A percentile compares a stretch with the other conserved stretches of the same genome.
Evolutionary conservation across 1,140 invertebrate genomes (phyloP).

Genomic region (Drosophila leontia): DNA sequence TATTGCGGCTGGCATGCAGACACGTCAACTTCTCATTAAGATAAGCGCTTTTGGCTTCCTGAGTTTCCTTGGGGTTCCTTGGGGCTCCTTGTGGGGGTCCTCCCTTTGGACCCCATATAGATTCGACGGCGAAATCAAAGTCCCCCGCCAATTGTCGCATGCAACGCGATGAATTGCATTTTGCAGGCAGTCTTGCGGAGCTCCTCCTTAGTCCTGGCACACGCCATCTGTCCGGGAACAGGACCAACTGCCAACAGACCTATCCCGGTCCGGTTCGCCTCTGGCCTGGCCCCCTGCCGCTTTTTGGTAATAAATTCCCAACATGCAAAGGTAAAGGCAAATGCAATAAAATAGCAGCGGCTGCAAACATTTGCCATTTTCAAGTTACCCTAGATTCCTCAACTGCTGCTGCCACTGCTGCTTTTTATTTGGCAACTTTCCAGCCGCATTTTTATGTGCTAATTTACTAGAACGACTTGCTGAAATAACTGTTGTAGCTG

Average conservation of each 20-base stretch:
- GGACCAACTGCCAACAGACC: constrained; percentile 33
- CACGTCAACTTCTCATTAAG: constrained; percentile 81
- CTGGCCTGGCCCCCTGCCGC: constrained; percentile 24
- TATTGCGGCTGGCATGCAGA: constrained; percentile 71
- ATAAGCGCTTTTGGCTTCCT: constrained; percentile 60
- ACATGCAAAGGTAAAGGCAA: constrained; percentile 68
- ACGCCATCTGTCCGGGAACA: constrained; percentile 70
- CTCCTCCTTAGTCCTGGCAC: constrained; percentile 49
- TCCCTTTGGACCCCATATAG: not conserved
- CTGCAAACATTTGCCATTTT: constrained; percentile 58
- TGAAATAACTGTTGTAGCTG: constrained; percentile 66
- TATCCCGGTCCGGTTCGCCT: constrained; percentile 15
- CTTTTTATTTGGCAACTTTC: constrained; percentile 68
- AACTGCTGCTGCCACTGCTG: constrained; percentile 13
- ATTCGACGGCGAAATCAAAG: constrained; percentile 37
- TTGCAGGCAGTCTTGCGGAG: constrained; percentile 29
- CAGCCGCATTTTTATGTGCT: constrained; percentile 66
- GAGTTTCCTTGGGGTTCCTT: constrained; percentile 1
- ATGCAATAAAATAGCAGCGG: constrained; percentile 76
- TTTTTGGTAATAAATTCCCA: constrained; percentile 71
- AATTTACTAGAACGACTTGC: constrained; percentile 70
- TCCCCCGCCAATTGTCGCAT: constrained; percentile 56
- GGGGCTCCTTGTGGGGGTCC: constrained; percentile 13
- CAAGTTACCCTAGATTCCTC: constrained; percentile 77
- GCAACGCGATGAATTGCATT: constrained; percentile 57